Evolutionary conservation across 2,888 invertebrate genomes (phyloP).

Genomic region (Nipponacmea schrenckii): DNA sequence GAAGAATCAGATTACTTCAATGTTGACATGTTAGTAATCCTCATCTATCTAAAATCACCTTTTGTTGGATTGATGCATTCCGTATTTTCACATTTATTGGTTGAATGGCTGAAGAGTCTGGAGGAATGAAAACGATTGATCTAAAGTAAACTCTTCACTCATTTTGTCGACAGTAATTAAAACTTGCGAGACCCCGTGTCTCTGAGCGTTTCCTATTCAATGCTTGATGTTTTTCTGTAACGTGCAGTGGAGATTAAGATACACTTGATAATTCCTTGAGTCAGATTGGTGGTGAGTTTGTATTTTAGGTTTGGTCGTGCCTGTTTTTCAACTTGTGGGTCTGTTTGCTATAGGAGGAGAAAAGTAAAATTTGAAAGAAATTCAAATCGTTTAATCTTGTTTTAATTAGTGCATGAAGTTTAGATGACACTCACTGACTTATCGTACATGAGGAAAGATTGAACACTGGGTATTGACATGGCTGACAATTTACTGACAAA

Average conservation of each 20-base stretch:
- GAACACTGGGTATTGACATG: constrained; percentile 3
- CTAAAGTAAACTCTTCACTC: constrained; percentile 4
- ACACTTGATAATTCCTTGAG: neutral
- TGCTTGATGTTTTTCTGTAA: too few relatives aligned
- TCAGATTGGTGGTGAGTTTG: neutral
- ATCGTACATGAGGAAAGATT: neutral
- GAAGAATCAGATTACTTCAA: neutral
- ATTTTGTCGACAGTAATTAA: neutral
- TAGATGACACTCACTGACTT: neutral
- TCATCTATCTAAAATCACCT: constrained; percentile 5
- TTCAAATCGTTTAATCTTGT: constrained; percentile 1
- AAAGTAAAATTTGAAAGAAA: neutral
- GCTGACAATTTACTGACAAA: neutral
- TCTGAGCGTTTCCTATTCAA: too few relatives aligned
- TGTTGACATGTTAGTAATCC: neutral
- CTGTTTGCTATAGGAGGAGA: neutral
- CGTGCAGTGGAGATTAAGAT: neutral
- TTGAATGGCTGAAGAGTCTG: neutral
- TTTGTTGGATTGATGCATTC: neutral
- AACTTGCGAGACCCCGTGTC: neutral
- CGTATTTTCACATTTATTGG: neutral
- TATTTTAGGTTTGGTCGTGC: constrained; percentile 1
- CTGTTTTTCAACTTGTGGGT: neutral
- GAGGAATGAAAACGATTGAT: neutral
- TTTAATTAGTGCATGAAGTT: constrained; percentile 2